A percentile compares a stretch with the other conserved stretches of the same genome.
phyloP scores from a whole-genome alignment of 2,888 invertebrate species.

The Tiliacea citrago region DNA sequence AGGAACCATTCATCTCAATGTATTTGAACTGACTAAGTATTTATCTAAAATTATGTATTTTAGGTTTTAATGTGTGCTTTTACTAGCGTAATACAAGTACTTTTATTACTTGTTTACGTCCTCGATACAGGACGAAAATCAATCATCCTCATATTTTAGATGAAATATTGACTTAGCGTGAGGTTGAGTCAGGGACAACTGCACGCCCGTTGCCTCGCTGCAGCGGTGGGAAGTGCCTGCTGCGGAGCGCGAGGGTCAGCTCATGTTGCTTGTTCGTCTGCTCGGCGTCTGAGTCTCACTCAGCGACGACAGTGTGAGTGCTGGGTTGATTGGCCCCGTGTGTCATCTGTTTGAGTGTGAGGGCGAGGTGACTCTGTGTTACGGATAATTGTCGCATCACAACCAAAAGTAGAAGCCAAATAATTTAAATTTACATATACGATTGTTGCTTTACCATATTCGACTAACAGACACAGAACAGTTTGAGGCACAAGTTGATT shows the following conservation, averaged over 20 bases:
- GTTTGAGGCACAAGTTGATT: conserved; percentile 33
- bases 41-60: conserved; percentile 44
- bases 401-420: conserved; percentile 67
- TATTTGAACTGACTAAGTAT: conserved; percentile 68
- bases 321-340: not conserved
- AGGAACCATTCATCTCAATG: conserved; percentile 73
- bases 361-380: conserved; percentile 26
- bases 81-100: conserved; percentile 25
- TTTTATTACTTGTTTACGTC: conserved; percentile 32
- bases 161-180: conserved; percentile 22
- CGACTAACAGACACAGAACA: conserved; percentile 28
- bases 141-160: conserved; percentile 22
- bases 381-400: conserved; percentile 41
- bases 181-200: conserved; percentile 25
- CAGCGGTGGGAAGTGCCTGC: not conserved
- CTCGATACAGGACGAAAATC: conserved; percentile 51
- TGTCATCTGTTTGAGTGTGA: not conserved
- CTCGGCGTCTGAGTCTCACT: not conserved
- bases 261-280: not conserved
- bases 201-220: conserved; percentile 12
- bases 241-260: not conserved
- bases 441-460: conserved; percentile 41
- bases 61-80: conserved; percentile 58
- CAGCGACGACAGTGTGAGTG: not conserved
- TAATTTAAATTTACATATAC: conserved; percentile 62